Conservation (phyloP, 2,113 vertebrate species). For the Oryzias melastigma region DNA sequence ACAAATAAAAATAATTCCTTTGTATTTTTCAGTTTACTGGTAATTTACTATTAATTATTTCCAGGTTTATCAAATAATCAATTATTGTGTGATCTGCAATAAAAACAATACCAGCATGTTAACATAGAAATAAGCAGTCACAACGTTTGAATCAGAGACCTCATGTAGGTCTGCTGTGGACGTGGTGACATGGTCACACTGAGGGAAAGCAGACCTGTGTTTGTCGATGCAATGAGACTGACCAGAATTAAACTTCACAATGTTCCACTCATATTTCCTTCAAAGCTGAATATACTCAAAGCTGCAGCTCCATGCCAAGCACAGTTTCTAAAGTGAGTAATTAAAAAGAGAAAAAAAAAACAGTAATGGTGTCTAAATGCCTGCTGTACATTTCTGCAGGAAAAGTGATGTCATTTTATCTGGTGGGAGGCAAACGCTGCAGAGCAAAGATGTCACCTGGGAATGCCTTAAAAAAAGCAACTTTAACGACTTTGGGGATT, state of each 20-base stretch:
- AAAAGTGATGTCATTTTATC: slow-evolving; percentile 53
- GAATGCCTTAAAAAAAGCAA: slow-evolving; percentile 9
- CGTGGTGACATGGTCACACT: neutral
- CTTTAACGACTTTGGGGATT: neutral
- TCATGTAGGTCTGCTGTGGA: neutral
- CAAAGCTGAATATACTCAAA: neutral
- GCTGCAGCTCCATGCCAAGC: neutral
- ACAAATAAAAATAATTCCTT: no score
- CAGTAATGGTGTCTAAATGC: slow-evolving; percentile 49
- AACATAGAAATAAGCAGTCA: no score
- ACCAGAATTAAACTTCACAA: no score
- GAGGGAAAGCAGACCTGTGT: neutral
- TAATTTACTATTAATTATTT: no score
- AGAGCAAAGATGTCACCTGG: slow-evolving; percentile 58
- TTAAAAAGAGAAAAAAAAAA: neutral
- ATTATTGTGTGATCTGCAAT: no score
- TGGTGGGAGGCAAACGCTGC: slow-evolving; percentile 43
- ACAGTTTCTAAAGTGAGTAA: neutral
- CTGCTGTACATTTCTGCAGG: slow-evolving; percentile 57
- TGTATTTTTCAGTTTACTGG: no score
- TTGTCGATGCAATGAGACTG: neutral
- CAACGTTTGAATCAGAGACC: no score
- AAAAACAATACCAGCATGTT: no score
- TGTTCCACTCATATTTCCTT: no score
- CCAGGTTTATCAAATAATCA: no score